Conservation (phyloP, 2,113 vertebrate genomes). For the Sisor rabdophorus region DNA sequence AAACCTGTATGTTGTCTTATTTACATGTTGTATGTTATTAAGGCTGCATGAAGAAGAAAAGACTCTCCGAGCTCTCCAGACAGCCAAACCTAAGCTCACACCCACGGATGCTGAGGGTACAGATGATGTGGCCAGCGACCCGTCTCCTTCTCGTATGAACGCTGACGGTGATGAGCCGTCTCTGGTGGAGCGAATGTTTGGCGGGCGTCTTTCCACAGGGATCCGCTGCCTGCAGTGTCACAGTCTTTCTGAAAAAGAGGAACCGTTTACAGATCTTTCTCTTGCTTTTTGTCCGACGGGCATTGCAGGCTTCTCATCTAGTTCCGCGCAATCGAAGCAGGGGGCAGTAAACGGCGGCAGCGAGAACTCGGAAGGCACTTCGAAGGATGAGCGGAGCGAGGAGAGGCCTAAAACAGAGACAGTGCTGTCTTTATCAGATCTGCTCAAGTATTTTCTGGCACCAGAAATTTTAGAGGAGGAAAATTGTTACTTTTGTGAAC, state of each 20-base stretch:
- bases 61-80: constrained; percentile 72
- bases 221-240: constrained; percentile 89
- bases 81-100: constrained; percentile 53
- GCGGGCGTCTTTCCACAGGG: constrained; percentile 85
- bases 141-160: constrained; percentile 36
- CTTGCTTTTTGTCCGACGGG: constrained; percentile 86
- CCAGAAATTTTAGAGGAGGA: constrained; percentile 93
- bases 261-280: constrained; percentile 93
- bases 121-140: constrained; percentile 51
- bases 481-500: constrained; percentile 95
- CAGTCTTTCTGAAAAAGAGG: constrained; percentile 89
- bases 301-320: constrained; percentile 43
- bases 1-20: not conserved
- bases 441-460: constrained; percentile 93
- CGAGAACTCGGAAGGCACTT: constrained; percentile 52
- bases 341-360: constrained; percentile 70
- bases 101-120: constrained; percentile 47
- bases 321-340: constrained; percentile 24
- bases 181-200: constrained; percentile 90
- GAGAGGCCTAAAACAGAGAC: constrained; percentile 62
- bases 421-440: constrained; percentile 83
- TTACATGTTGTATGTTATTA: constrained; percentile 37
- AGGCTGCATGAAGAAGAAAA: constrained; percentile 96
- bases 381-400: constrained; percentile 50
- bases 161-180: constrained; percentile 64